Percentiles rank a stretch among this genome's conserved stretches.
Conservation (phyloP, 1,140 invertebrate genomes). For the Drosophila auraria region DNA sequence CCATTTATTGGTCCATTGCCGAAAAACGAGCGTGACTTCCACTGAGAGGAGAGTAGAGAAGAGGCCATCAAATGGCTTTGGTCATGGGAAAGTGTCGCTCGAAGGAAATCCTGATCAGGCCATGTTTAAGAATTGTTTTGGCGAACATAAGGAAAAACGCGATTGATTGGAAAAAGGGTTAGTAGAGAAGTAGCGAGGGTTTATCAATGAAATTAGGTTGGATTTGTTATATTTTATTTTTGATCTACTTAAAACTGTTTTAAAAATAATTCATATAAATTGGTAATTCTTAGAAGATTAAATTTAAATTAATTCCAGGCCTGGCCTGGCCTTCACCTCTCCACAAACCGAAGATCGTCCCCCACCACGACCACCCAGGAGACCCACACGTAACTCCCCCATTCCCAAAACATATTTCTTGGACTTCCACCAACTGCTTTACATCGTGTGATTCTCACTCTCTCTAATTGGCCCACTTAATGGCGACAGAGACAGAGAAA, state of each 20-base stretch:
- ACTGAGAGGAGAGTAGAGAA: slow-evolving; percentile 15
- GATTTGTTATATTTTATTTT: background rate
- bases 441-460: slow-evolving; percentile 49
- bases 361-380: slow-evolving; percentile 17
- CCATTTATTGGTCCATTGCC: slow-evolving; percentile 72
- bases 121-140: slow-evolving; percentile 41
- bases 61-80: slow-evolving; percentile 67
- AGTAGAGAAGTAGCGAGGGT: background rate
- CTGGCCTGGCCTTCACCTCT: background rate
- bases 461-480: slow-evolving; percentile 55
- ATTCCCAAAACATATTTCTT: background rate
- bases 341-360: background rate
- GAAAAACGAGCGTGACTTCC: slow-evolving; percentile 66
- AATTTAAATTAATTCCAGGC: background rate
- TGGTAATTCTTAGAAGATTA: too few species aligned
- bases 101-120: slow-evolving; percentile 24
- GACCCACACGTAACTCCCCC: slow-evolving; percentile 14
- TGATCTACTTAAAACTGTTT: background rate
- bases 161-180: background rate
- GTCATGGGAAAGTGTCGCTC: slow-evolving; percentile 74
- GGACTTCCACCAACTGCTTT: slow-evolving; percentile 27
- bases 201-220: too few species aligned
- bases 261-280: background rate
- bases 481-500: slow-evolving; percentile 21
- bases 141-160: background rate